Conservation (phyloP, 2,888 invertebrate genomes). For the Podabrus alpinus region DNA sequence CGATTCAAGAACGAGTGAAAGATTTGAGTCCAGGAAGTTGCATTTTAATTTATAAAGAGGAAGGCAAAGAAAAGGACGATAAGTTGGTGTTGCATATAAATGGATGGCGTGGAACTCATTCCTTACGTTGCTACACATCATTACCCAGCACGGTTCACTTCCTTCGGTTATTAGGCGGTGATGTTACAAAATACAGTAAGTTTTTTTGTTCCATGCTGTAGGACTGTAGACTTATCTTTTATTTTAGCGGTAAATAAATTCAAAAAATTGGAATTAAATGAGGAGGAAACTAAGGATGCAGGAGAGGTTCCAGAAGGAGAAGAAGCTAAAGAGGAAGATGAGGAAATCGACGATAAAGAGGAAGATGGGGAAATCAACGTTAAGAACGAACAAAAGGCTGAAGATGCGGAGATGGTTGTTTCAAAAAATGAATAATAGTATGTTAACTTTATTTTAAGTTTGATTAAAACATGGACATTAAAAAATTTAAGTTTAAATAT, state of each 20-base stretch:
- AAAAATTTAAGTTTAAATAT: not conserved
- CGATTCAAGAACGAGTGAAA: conserved; percentile 70
- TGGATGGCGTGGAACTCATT: conserved; percentile 90
- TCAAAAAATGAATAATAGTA: not conserved
- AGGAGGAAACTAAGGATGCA: conserved; percentile 38
- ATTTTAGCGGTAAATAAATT: conserved; percentile 72
- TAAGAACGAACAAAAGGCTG: not conserved
- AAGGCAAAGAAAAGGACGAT: conserved; percentile 52
- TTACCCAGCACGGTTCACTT: conserved; percentile 85
- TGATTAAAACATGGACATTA: not conserved
- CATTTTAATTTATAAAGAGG: conserved; percentile 66
- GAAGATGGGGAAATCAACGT: conserved; percentile 4
- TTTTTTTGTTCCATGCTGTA: conserved; percentile 34
- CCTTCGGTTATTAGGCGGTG: conserved; percentile 81
- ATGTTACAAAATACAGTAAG: conserved; percentile 82
- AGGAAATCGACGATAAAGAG: not conserved
- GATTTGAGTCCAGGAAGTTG: conserved; percentile 79
- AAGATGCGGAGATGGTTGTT: not conserved
- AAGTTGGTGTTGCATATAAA: conserved; percentile 70
- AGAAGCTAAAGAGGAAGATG: not conserved
- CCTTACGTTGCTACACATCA: conserved; percentile 86
- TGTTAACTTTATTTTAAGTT: not conserved
- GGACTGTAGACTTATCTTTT: too few relatives aligned
- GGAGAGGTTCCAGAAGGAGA: conserved; percentile 23
- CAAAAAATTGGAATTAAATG: conserved; percentile 59